phyloP scores from a whole-genome alignment of 2,797 vertebrate genomes.

The Hafferia zeledoni region DNA sequence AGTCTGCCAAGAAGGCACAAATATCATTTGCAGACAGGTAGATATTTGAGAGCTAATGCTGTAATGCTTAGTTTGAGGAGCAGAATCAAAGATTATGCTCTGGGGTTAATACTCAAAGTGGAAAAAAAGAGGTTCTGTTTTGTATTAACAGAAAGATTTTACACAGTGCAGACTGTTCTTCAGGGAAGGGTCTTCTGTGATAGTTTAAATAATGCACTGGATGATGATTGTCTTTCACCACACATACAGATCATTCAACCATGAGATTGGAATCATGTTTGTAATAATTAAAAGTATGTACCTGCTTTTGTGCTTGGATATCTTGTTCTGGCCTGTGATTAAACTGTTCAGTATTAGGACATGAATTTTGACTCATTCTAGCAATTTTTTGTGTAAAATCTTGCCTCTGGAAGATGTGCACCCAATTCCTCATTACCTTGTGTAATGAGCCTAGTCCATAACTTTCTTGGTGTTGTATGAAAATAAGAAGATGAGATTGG shows the following conservation, averaged over 20 bases:
- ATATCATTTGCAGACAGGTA: fast-evolving
- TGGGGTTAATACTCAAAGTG: neutral
- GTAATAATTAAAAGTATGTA: slow-evolving; percentile 67
- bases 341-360: neutral
- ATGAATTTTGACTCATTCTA: neutral
- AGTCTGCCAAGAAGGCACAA: neutral
- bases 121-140: neutral
- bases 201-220: neutral
- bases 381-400: neutral
- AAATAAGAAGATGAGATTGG: neutral
- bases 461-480: neutral
- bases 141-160: neutral
- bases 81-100: neutral
- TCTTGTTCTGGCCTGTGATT: slow-evolving; percentile 17
- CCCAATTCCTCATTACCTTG: neutral
- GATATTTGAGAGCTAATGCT: neutral
- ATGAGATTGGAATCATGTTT: slow-evolving; percentile 50
- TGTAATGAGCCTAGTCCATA: neutral
- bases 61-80: neutral
- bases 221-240: neutral
- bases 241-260: neutral
- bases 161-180: neutral
- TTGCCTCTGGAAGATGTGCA: neutral
- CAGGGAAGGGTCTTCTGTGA: neutral
- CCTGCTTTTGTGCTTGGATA: slow-evolving; percentile 10